Percentiles rank a stretch among this genome's conserved stretches.
These are phyloP conservation scores for Coelinius sp. DNA, from an alignment of 2,888 invertebrate species.

Conservation along the genomic window DNA sequence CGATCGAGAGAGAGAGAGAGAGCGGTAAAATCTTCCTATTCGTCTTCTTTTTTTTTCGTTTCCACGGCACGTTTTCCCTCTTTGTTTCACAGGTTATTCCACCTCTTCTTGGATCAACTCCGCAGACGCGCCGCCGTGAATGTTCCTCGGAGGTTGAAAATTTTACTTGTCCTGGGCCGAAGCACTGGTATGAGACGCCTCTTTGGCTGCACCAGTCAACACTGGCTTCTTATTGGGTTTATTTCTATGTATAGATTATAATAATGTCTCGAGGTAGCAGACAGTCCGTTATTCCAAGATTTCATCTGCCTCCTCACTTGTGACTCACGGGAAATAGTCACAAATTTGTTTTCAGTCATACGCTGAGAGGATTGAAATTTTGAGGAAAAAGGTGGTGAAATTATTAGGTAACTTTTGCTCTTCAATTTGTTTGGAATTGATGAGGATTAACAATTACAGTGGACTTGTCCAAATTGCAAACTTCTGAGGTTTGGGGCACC, in stretches of 20 bases:
- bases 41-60: neutral
- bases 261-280: neutral
- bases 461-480: neutral
- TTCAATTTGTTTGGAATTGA: neutral
- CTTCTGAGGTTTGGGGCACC: neutral
- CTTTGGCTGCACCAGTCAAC: neutral
- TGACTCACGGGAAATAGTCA: slow-evolving; percentile 2
- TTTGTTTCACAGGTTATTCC: neutral
- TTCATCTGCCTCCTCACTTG: neutral
- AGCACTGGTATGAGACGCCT: neutral
- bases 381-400: neutral
- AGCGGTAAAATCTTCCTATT: neutral
- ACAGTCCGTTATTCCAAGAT: neutral
- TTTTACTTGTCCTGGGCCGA: neutral
- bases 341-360: neutral
- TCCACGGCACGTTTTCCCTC: neutral
- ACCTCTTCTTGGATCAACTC: neutral
- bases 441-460: neutral
- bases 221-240: slow-evolving; percentile 3
- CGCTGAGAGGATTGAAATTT: neutral
- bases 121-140: neutral
- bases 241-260: slow-evolving; percentile 14
- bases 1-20: neutral
- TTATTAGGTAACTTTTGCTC: neutral
- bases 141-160: neutral